Percentiles rank a stretch among this genome's conserved stretches.
These are phyloP conservation scores for Epizoanthus stellaris DNA, from an alignment of 92 coral and sea anemone species.

Conservation along the genomic window DNA sequence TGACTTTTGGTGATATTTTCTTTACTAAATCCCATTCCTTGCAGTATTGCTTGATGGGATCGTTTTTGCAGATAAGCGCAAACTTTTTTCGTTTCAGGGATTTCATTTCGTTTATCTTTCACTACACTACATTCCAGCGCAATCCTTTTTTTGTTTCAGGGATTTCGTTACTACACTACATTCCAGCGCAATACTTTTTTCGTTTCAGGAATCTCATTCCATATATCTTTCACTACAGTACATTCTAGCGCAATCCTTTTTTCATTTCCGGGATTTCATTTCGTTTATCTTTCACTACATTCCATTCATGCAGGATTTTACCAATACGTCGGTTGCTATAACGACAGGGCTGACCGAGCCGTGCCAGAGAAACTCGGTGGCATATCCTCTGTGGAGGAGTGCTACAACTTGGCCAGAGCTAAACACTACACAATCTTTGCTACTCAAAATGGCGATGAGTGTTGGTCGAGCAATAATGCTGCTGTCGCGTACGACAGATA, in stretches of 20 bases:
- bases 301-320: neutral
- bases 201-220: too few species aligned
- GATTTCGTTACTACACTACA: too few species aligned
- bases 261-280: too few species aligned
- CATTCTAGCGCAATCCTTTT: neutral
- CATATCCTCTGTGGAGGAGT: neutral
- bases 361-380: neutral
- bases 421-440: neutral
- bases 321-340: neutral
- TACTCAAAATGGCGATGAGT: neutral
- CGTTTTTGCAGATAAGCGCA: too few species aligned
- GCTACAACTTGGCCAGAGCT: neutral
- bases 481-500: neutral
- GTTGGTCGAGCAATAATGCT: neutral
- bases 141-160: too few species aligned
- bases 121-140: neutral
- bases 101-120: neutral
- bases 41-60: too few species aligned
- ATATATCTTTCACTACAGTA: neutral
- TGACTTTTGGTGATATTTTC: too few species aligned
- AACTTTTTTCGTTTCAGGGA: too few species aligned
- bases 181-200: too few species aligned
- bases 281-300: neutral
- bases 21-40: too few species aligned
- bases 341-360: neutral